These are phyloP conservation scores for Erebia aethiops DNA, from an alignment of 2,888 invertebrate species.

Conservation along the genomic window DNA sequence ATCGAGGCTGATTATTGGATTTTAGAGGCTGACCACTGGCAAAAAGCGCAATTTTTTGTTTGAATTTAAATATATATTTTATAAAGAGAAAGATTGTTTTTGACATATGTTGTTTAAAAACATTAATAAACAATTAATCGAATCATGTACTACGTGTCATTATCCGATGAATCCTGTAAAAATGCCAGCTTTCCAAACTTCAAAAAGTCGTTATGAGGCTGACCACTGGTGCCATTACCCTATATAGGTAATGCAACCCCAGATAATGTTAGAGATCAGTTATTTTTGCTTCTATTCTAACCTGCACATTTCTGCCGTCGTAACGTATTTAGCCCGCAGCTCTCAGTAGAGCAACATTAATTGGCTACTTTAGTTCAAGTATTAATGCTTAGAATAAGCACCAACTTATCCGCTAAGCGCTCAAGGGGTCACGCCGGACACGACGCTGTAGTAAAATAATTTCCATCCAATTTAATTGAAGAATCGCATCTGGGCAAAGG, in stretches of 20 bases:
- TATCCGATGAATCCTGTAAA: too few relatives aligned
- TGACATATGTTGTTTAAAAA: too few relatives aligned
- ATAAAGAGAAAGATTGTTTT: too few relatives aligned
- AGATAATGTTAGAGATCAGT: not conserved
- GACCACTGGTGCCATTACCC: too few relatives aligned
- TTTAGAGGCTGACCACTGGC: too few relatives aligned
- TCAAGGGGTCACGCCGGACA: constrained; percentile 35
- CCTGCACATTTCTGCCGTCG: not conserved
- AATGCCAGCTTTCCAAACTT: too few relatives aligned
- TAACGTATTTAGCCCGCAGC: constrained; percentile 23
- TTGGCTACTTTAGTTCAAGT: constrained; percentile 33
- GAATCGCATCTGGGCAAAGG: constrained; percentile 21
- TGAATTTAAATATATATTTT: too few relatives aligned
- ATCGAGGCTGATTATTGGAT: too few relatives aligned
- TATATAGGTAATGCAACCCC: not conserved
- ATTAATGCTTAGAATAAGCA: constrained; percentile 34
- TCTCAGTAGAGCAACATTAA: constrained; percentile 31
- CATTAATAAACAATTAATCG: too few relatives aligned
- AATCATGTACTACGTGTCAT: too few relatives aligned
- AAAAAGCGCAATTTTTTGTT: too few relatives aligned
- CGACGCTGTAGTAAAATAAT: constrained; percentile 31
- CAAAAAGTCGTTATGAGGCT: too few relatives aligned
- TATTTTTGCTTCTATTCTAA: not conserved
- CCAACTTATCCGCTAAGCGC: constrained; percentile 28
- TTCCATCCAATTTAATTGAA: constrained; percentile 35